Evolutionary conservation across 2,888 invertebrate species (phyloP), one percentile per base, ranked within the genome.

Genomic region (Sussaba pulchella): DNA sequence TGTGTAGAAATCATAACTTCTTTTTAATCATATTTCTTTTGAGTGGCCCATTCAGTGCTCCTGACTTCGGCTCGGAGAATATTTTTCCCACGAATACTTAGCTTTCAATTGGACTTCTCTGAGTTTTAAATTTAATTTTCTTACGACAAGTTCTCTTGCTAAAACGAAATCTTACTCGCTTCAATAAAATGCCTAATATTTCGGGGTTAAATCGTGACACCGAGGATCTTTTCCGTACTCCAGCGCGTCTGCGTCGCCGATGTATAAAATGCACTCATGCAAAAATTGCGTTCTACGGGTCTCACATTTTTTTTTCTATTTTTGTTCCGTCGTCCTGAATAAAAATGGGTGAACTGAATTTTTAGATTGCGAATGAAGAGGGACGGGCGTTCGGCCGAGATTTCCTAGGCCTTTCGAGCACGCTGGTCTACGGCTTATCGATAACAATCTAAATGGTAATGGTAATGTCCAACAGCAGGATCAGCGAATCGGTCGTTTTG

Each of bases 361-460:
- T 64, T 57, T 45, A 59, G 39, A 26, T 59, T 10, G 41, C 21
- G 57, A 9, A 43, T 17, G n/a, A n/a, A 21, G 67, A 66, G 72
- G 67, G 45, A 52, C 81, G 45, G 14, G 39, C 39, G 57, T 26
- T n/a, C n/a, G n/a, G 31, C 26, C 31, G 45, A 45, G 24, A 31
- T 10, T 36, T 26, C 9, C 61, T 31, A 39, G 41, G 21, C 63
- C 63, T 54, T 52, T 19, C 52, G 36, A 63, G 39, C 54, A 54
- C 47, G 57, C 39, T 45, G 39, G 36, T 69, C 45, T 70, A 54
- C 24, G 78, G 84, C 72, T 85, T 82, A 85, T 83, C 84, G 81
- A 82, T 78, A 80, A 83, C 84, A 83, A 84, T 85, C 84, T 85
- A 87, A 87, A 87, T 85, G 87, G 82, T 86, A 86, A 85, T 87